Percentiles rank a stretch among this genome's conserved stretches.
Conservation (phyloP, 2,888 invertebrate genomes). For the Geotrupes spiniger region DNA sequence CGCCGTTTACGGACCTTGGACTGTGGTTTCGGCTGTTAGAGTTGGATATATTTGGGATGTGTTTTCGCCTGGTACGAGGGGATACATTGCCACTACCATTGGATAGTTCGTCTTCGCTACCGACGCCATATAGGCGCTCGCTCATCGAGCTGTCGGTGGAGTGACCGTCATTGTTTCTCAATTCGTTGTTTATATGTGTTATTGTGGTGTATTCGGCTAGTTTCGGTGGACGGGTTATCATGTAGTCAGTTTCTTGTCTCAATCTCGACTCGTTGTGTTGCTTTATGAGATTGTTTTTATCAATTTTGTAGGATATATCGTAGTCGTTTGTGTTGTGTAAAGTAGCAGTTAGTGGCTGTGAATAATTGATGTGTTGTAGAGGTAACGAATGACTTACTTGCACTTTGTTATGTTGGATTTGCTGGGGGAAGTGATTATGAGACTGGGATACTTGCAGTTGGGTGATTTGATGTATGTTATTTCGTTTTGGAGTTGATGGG, state of each 20-base stretch:
- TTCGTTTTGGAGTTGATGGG: conserved; percentile 46
- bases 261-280: conserved; percentile 42
- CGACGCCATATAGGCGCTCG: conserved; percentile 36
- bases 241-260: conserved; percentile 53
- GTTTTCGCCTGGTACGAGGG: conserved; percentile 53
- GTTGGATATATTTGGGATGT: conserved; percentile 45
- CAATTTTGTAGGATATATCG: conserved; percentile 41
- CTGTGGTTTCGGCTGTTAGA: conserved; percentile 60
- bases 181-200: conserved; percentile 27
- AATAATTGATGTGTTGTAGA: conserved; percentile 47
- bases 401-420: conserved; percentile 47
- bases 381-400: conserved; percentile 51
- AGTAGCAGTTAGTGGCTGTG: conserved; percentile 46
- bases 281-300: conserved; percentile 40
- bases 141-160: conserved; percentile 56
- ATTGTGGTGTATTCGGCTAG: conserved; percentile 37
- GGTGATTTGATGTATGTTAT: conserved; percentile 40
- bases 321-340: conserved; percentile 46
- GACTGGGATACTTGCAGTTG: conserved; percentile 40
- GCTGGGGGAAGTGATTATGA: conserved; percentile 46
- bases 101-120: conserved; percentile 56
- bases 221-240: conserved; percentile 44
- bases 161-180: conserved; percentile 48
- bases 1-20: conserved; percentile 58
- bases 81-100: conserved; percentile 56